phyloP scores from a whole-genome alignment of 2,797 vertebrate genomes.

The Eremophila alpestris region DNA sequence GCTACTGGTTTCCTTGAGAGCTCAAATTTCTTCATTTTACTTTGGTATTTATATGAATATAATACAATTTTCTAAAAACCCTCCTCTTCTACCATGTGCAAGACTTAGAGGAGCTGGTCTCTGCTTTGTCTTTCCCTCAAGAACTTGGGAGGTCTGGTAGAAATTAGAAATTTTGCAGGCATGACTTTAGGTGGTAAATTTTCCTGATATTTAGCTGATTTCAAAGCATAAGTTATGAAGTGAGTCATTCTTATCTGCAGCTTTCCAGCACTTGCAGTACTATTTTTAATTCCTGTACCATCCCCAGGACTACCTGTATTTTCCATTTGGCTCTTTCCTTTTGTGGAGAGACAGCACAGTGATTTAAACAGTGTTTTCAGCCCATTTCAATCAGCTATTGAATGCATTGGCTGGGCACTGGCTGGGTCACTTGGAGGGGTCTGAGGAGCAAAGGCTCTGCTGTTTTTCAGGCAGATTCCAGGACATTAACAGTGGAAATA shows the following conservation, averaged over 20 bases:
- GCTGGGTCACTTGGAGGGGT: neutral
- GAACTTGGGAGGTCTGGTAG: neutral
- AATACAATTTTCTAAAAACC: neutral
- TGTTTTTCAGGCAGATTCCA: neutral
- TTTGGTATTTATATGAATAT: neutral
- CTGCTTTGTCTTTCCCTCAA: neutral
- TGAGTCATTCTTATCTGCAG: conserved; percentile 37
- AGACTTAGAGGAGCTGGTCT: neutral
- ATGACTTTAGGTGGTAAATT: neutral
- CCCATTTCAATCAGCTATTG: neutral
- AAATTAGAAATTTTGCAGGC: neutral
- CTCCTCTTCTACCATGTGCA: neutral
- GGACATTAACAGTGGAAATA: neutral
- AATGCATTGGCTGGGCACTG: neutral
- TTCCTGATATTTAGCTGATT: conserved; percentile 6
- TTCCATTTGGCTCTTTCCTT: conserved; percentile 2
- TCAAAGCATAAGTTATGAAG: neutral
- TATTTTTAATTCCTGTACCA: conserved; percentile 24
- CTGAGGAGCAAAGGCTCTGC: neutral
- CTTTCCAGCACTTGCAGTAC: conserved; percentile 19
- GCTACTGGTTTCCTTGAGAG: conserved; percentile 43
- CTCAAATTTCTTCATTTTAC: neutral
- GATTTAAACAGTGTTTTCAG: neutral
- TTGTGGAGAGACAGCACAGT: neutral
- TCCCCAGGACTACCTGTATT: conserved; percentile 22